These are phyloP conservation scores for Aurelia coerulea DNA, from an alignment of 30 jellyfish, hydroid and myxozoan genomes.

Conservation along the genomic window DNA sequence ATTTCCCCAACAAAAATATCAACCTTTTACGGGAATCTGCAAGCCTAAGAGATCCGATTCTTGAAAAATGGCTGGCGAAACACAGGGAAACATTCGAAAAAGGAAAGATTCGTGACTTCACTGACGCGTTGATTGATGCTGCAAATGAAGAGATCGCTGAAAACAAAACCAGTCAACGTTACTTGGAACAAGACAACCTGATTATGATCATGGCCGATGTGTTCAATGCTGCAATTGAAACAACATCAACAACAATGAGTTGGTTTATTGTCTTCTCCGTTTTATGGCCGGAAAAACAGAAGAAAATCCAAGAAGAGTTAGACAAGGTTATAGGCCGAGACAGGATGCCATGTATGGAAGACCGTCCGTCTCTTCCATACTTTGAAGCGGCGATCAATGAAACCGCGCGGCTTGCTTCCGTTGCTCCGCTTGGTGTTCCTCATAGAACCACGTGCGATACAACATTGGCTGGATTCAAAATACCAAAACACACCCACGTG, in stretches of 20 bases:
- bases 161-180: slow-evolving; percentile 39
- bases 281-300: slow-evolving; percentile 68
- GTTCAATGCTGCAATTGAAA: slow-evolving; percentile 76
- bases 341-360: slow-evolving; percentile 49
- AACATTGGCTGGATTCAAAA: slow-evolving; percentile 63
- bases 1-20: slow-evolving; percentile 62
- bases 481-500: slow-evolving; percentile 73
- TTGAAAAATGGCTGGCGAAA: slow-evolving; percentile 53
- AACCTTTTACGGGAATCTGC: slow-evolving; percentile 42
- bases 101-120: slow-evolving; percentile 65
- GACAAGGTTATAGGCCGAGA: slow-evolving; percentile 63
- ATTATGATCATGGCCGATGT: slow-evolving; percentile 73
- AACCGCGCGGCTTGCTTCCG: slow-evolving; percentile 76
- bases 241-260: slow-evolving; percentile 72
- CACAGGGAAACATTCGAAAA: slow-evolving; percentile 60
- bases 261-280: slow-evolving; percentile 76
- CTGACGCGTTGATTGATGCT: slow-evolving; percentile 71
- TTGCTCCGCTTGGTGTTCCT: slow-evolving; percentile 76
- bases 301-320: slow-evolving; percentile 58
- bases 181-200: slow-evolving; percentile 52
- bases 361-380: slow-evolving; percentile 64
- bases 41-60: slow-evolving; percentile 72
- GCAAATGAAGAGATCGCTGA: slow-evolving; percentile 54
- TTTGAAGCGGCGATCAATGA: slow-evolving; percentile 75
- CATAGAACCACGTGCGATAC: slow-evolving; percentile 83